Evolutionary conservation across 2,797 vertebrate species (phyloP).

Genomic region (Ptychadena robeensis): DNA sequence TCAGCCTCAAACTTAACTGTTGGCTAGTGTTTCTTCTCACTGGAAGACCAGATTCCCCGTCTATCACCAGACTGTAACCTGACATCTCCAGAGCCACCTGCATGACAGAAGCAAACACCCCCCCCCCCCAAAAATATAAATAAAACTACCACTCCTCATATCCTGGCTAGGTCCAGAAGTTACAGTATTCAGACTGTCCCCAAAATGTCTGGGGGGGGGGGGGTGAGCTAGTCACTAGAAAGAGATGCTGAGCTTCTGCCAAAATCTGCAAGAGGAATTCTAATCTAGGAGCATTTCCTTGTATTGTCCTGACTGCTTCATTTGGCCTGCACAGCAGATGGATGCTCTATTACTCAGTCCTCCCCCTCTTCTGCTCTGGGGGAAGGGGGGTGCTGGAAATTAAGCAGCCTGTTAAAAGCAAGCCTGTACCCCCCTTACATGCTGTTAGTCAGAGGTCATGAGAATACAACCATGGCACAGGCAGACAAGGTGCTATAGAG

Average conservation of each 20-base stretch:
- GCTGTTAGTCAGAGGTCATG: neutral
- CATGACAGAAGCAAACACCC: neutral
- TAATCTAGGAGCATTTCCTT: slow-evolving; percentile 73
- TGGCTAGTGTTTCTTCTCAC: neutral
- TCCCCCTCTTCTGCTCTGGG: neutral
- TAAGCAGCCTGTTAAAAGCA: slow-evolving; percentile 28
- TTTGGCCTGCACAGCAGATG: slow-evolving; percentile 73
- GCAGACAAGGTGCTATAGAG: neutral
- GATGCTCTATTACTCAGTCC: slow-evolving; percentile 54
- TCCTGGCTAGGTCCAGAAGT: too few species aligned
- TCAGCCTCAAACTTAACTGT: slow-evolving; percentile 34
- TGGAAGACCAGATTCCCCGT: slow-evolving; percentile 62
- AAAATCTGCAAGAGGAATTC: slow-evolving; percentile 70
- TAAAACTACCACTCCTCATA: too few species aligned
- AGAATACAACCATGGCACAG: neutral
- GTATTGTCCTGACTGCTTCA: slow-evolving; percentile 70
- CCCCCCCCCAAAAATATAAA: too few species aligned
- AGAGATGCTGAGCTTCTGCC: slow-evolving; percentile 59
- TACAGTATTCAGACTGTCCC: too few species aligned
- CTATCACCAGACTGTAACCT: slow-evolving; percentile 64
- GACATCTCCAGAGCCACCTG: slow-evolving; percentile 43
- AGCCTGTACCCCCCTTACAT: slow-evolving; percentile 2
- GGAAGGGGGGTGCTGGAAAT: neutral
- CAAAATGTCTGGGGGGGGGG: too few species aligned
- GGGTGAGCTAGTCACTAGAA: neutral